Evolutionary conservation across 2,113 vertebrate species (phyloP).

Genomic region (Nycticryphes semicollaris): DNA sequence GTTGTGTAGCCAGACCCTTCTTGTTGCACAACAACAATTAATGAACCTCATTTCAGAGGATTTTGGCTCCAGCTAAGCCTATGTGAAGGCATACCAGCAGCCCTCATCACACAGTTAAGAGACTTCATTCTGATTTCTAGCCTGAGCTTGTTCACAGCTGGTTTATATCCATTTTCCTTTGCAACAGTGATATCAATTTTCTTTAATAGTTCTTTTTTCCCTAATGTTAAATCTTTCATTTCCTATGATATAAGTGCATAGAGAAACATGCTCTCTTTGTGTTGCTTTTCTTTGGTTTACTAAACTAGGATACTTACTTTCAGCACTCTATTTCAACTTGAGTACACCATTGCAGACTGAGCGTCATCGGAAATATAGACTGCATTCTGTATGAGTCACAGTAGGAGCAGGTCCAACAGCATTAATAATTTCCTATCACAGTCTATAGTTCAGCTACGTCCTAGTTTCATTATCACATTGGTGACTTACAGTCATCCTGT

Average conservation of each 20-base stretch:
- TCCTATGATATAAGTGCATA: not conserved
- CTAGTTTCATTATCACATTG: not conserved
- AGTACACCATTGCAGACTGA: not conserved
- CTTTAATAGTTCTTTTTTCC: not conserved
- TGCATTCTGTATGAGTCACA: not conserved
- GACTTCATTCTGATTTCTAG: not conserved
- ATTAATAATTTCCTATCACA: slow-evolving; percentile 30
- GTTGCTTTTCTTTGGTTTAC: not conserved
- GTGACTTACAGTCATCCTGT: not conserved
- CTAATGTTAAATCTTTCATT: not conserved
- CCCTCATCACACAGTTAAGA: not conserved
- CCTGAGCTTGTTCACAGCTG: not conserved
- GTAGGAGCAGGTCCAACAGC: not conserved
- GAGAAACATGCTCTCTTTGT: not conserved
- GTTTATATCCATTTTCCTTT: not conserved
- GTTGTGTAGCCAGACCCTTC: not conserved
- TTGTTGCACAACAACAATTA: not conserved
- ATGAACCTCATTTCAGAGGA: not conserved
- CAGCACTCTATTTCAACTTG: not conserved
- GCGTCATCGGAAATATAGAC: not conserved
- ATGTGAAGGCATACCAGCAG: not conserved
- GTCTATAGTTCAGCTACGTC: not conserved
- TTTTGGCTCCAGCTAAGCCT: not conserved
- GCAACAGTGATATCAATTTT: not conserved
- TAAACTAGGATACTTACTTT: not conserved